Conservation (phyloP, 2,797 vertebrate species). For the Glossophaga mutica region DNA sequence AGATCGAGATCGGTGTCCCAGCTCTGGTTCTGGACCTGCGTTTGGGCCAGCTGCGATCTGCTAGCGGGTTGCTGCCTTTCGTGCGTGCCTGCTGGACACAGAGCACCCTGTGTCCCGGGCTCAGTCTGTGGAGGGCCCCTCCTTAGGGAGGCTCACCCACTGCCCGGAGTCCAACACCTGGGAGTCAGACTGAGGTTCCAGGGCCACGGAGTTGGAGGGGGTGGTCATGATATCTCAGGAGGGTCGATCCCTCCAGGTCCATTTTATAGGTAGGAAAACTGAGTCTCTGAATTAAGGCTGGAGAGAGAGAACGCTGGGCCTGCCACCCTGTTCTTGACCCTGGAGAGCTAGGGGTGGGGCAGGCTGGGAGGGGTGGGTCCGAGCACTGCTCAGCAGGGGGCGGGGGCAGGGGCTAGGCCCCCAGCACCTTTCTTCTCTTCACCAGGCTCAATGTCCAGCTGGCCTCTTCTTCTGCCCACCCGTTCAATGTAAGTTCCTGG, state of each 20-base stretch:
- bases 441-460: constrained; percentile 69
- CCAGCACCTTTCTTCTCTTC: constrained; percentile 29
- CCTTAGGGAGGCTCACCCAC: background rate
- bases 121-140: background rate
- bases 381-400: background rate
- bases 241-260: background rate
- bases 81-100: background rate
- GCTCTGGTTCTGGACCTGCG: background rate
- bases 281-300: background rate
- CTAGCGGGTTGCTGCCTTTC: background rate
- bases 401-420: background rate
- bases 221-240: background rate
- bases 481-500: constrained; percentile 73
- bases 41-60: background rate
- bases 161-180: background rate
- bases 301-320: background rate
- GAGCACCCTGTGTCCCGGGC: background rate
- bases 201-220: background rate
- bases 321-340: background rate
- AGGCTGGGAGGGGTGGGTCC: background rate
- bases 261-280: background rate
- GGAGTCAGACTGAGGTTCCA: background rate
- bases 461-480: background rate
- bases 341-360: background rate
- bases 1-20: background rate